A percentile compares a stretch with the other conserved stretches of the same genome.
Evolutionary conservation across 1,140 invertebrate genomes (phyloP).

Genomic region (Hycleus cichorii): DNA sequence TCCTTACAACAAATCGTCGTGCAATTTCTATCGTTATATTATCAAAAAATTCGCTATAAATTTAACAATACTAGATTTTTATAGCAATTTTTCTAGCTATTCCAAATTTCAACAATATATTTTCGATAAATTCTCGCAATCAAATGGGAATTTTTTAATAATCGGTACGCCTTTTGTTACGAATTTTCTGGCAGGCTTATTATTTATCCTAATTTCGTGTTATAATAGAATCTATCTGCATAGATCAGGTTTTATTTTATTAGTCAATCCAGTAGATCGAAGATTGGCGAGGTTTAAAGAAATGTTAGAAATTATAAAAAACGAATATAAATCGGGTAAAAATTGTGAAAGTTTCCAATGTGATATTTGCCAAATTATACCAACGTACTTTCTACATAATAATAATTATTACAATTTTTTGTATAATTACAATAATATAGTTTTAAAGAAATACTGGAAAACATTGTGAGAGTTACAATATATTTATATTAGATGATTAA

Average conservation of each 20-base stretch:
- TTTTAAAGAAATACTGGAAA: background rate
- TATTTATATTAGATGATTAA: background rate
- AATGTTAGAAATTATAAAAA: conserved; percentile 13
- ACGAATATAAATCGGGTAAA: background rate
- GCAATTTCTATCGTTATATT: background rate
- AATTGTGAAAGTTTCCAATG: background rate
- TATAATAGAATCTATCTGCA: conserved; percentile 22
- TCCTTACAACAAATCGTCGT: background rate
- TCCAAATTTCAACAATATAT: conserved; percentile 23
- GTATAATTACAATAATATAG: conserved; percentile 10
- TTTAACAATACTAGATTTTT: conserved; percentile 22
- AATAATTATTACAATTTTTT: conserved; percentile 9
- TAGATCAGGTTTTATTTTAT: conserved; percentile 16
- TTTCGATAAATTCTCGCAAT: conserved; percentile 19
- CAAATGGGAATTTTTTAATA: conserved; percentile 25
- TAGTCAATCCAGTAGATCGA: conserved; percentile 8
- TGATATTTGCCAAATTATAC: conserved; percentile 16
- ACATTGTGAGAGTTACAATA: too few relatives aligned
- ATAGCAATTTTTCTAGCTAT: conserved; percentile 13
- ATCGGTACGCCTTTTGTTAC: conserved; percentile 31
- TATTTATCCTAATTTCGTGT: conserved; percentile 22
- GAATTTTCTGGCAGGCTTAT: conserved; percentile 30
- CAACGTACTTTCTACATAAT: conserved; percentile 4
- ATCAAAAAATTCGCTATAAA: background rate
- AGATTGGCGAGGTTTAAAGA: conserved; percentile 4